Base-by-base conservation (phyloP, 2,888 invertebrate species). In the Tribolium freemani region DNA sequence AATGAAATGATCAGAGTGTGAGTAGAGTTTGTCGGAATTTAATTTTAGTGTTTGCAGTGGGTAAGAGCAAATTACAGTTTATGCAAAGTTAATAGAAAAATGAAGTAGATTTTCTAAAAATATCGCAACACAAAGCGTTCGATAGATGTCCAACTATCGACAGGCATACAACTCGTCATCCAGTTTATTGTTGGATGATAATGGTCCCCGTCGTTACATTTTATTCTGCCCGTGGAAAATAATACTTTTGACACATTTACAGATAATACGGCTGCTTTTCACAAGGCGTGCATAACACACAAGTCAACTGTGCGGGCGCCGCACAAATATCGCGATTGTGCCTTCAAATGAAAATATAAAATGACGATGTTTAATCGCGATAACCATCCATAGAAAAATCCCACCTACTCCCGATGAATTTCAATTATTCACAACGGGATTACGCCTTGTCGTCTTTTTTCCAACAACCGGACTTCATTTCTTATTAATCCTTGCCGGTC, bases 241-340 rank as follows among this genome's bases (percentile, higher is more conserved):
- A 80, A 81, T 78, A 80, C 79, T 80, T 82, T 80, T 80, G 81
- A 82, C 81, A 77, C 76, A 75, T 77, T 74, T 67, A 56, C 76
- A 71, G 80, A 81, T 81, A 80, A 81, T 77, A 75, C 78, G 76
- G 76, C 13, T 77, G 81, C 77, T 75, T 79, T 77, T 78, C 78
- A 78, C 75, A 60, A 69, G 56, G 69, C 61, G 54, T 30, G 20
- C 67, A 63, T 51, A 69, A 57, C 67, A 54, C 53, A 45, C 64
- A 54, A 64, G 64, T 64, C 64, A 51, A 54, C 53, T 53, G 21
- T 53, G 54, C 54, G 54, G 54, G 30, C 61, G 46, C 44, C 20
- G 16, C 30, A 31, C 54, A 30, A 68, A 48, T 69, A 70, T 70
- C 50, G 45, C 38, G 64, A 64, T 64, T 38, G 11, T 21, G 31